phyloP scores from a whole-genome alignment of 1,140 invertebrate genomes.

The Hyles vespertilio region DNA sequence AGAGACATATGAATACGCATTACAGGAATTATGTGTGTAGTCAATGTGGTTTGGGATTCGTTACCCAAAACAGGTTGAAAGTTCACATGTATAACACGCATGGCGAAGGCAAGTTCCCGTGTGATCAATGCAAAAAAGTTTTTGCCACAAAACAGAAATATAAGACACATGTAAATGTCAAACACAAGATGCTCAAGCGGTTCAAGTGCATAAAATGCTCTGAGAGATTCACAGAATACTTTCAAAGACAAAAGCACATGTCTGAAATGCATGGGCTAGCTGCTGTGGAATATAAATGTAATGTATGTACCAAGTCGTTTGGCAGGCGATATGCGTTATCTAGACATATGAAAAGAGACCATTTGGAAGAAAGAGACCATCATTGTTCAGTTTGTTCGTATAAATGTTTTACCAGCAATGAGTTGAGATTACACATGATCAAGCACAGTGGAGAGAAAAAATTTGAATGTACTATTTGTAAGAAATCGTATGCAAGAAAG shows the following conservation, averaged over 20 bases:
- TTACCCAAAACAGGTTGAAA: conserved; percentile 57
- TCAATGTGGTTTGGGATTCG: conserved; percentile 59
- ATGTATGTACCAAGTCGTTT: conserved; percentile 57
- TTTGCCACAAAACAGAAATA: conserved; percentile 51
- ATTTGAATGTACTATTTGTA: conserved; percentile 77
- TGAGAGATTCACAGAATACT: conserved; percentile 59
- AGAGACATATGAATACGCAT: conserved; percentile 63
- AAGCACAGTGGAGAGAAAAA: conserved; percentile 79
- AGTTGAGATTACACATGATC: conserved; percentile 78
- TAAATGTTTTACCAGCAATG: conserved; percentile 62
- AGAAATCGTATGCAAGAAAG: conserved; percentile 78
- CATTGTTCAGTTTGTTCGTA: conserved; percentile 53
- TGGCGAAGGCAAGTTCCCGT: conserved; percentile 42
- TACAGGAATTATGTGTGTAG: conserved; percentile 64
- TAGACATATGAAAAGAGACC: conserved; percentile 58
- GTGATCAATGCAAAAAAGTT: conserved; percentile 51
- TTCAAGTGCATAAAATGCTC: conserved; percentile 60
- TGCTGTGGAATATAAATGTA: conserved; percentile 54
- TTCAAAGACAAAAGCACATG: conserved; percentile 55
- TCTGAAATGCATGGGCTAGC: conserved; percentile 47
- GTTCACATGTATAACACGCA: conserved; percentile 61
- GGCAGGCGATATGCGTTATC: conserved; percentile 55
- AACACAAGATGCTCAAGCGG: conserved; percentile 53
- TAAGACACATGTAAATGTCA: conserved; percentile 56
- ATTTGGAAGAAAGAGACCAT: conserved; percentile 61